Conservation (phyloP, 2,888 invertebrate species). For the Lymantria dispar region DNA sequence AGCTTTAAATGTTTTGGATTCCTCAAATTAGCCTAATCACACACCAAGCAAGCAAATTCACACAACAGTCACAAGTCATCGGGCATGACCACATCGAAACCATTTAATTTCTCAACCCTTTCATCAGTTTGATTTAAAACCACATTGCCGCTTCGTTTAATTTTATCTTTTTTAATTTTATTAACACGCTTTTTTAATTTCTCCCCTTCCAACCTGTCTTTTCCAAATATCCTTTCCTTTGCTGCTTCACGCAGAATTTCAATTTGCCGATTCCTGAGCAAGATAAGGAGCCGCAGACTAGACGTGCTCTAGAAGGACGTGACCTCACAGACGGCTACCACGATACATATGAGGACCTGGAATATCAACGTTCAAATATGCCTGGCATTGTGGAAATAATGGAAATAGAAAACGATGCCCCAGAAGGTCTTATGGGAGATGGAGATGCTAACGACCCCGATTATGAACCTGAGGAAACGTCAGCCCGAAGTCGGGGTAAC, state of each 20-base stretch:
- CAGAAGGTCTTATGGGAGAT: slow-evolving; percentile 37
- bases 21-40: slow-evolving; percentile 16
- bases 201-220: slow-evolving; percentile 65
- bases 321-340: slow-evolving; percentile 64
- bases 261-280: slow-evolving; percentile 71
- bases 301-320: slow-evolving; percentile 48
- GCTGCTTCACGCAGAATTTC: slow-evolving; percentile 75
- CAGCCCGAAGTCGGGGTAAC: slow-evolving; percentile 68
- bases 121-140: slow-evolving; percentile 39
- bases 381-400: slow-evolving; percentile 68
- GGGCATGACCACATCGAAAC: slow-evolving; percentile 53
- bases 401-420: slow-evolving; percentile 51
- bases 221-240: slow-evolving; percentile 61
- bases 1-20: slow-evolving; percentile 30
- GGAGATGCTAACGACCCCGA: slow-evolving; percentile 61
- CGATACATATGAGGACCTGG: slow-evolving; percentile 56
- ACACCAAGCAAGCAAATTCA: slow-evolving; percentile 25
- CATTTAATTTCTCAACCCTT: slow-evolving; percentile 37
- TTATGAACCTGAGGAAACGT: slow-evolving; percentile 51
- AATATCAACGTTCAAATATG: slow-evolving; percentile 51
- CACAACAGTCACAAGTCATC: slow-evolving; percentile 46
- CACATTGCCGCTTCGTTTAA: slow-evolving; percentile 61
- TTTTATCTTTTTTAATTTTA: slow-evolving; percentile 70
- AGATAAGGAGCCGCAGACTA: slow-evolving; percentile 39
- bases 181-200: slow-evolving; percentile 84